These are phyloP conservation scores for Tipula lateralis DNA, from an alignment of 2,888 invertebrate species.

Conservation along the genomic window DNA sequence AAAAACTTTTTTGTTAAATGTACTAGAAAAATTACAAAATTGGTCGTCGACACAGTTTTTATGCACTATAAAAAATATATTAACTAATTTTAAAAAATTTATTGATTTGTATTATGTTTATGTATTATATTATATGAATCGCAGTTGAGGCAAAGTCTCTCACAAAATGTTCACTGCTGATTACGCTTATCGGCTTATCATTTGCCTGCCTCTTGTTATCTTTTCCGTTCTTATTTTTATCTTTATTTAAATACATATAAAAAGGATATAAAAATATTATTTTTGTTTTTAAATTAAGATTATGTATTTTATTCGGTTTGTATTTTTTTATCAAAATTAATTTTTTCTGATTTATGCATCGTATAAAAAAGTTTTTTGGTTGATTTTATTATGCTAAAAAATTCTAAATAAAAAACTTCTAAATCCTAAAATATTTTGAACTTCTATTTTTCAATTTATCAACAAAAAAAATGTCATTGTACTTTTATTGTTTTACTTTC, in stretches of 20 bases:
- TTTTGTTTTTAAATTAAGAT: background rate
- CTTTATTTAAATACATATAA: background rate
- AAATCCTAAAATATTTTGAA: background rate
- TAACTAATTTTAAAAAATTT: background rate
- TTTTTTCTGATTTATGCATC: background rate
- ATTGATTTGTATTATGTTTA: constrained; percentile 3
- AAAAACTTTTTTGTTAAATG: no score
- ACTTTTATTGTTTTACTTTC: constrained; percentile 1
- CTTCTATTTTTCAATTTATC: background rate
- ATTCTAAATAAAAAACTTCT: background rate
- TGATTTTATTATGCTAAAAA: background rate
- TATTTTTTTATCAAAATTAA: background rate
- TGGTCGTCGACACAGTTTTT: background rate
- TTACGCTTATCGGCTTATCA: background rate
- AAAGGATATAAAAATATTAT: constrained; percentile 20
- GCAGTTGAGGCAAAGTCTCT: no score
- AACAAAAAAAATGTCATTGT: background rate
- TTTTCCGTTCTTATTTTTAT: background rate
- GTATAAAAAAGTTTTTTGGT: background rate
- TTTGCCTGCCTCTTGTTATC: background rate
- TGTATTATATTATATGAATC: background rate
- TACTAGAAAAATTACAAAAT: background rate
- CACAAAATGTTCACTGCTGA: background rate
- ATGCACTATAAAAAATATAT: background rate
- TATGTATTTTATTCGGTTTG: background rate